Percentiles rank a stretch among this genome's conserved stretches.
These are phyloP conservation scores for Peromyscus aztecus DNA, from an alignment of 2,797 vertebrate species.

Conservation along the genomic window DNA sequence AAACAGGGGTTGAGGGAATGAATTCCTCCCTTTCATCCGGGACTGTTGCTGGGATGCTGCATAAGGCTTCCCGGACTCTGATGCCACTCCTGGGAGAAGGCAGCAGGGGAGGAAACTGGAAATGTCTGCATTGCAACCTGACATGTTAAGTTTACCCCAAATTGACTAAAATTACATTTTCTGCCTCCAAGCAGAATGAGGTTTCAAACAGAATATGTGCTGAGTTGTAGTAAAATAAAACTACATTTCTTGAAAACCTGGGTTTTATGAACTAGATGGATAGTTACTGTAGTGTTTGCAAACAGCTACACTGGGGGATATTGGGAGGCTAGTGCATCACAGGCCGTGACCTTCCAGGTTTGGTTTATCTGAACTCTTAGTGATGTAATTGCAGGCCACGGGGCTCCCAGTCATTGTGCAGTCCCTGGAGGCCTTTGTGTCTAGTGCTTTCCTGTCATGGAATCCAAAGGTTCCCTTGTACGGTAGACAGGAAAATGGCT, in stretches of 20 bases:
- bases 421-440: background rate
- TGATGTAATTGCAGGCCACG: background rate
- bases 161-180: slow-evolving; percentile 41
- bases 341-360: background rate
- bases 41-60: background rate
- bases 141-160: slow-evolving; percentile 24
- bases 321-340: background rate
- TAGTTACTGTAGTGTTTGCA: background rate
- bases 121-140: background rate
- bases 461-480: background rate
- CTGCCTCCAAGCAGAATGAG: slow-evolving; percentile 39
- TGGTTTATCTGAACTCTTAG: background rate
- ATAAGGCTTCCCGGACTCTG: background rate
- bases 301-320: background rate
- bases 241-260: background rate
- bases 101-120: background rate
- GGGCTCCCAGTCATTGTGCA: background rate
- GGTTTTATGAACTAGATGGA: background rate
- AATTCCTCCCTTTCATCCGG: background rate
- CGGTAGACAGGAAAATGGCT: accelerated
- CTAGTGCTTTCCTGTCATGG: background rate
- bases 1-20: accelerated
- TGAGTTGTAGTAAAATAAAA: slow-evolving; percentile 44
- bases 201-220: slow-evolving; percentile 33
- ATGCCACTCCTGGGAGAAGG: background rate